Evolutionary conservation across 2,888 invertebrate genomes (phyloP).

Genomic region (Sinhomidia bicolor): DNA sequence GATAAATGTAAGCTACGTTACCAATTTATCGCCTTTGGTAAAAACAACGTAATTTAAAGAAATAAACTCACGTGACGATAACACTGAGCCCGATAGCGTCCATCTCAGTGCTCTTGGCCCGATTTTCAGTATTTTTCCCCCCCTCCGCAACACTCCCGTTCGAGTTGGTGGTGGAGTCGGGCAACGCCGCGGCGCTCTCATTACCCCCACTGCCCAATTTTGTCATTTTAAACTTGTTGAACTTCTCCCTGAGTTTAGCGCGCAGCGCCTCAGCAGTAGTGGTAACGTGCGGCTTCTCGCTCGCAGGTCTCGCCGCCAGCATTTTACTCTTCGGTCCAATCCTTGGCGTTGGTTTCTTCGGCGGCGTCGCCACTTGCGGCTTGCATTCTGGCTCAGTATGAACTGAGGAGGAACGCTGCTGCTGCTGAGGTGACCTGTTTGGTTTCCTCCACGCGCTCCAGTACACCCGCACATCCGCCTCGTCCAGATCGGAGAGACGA

Average conservation of each 20-base stretch:
- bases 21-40: no score
- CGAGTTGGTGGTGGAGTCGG: slow-evolving; percentile 40
- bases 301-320: not conserved
- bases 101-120: not conserved
- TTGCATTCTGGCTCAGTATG: not conserved
- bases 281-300: not conserved
- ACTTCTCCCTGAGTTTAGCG: slow-evolving; percentile 38
- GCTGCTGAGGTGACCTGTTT: not conserved
- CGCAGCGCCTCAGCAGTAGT: slow-evolving; percentile 39
- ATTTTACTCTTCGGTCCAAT: slow-evolving; percentile 52
- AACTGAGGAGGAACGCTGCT: no score
- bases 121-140: no score
- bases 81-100: slow-evolving; percentile 49
- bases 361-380: not conserved
- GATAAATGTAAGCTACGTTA: no score
- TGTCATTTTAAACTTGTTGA: slow-evolving; percentile 48
- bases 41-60: not conserved
- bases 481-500: slow-evolving; percentile 4
- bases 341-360: not conserved
- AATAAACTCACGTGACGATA: not conserved
- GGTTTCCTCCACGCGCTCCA: slow-evolving; percentile 30
- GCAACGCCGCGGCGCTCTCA: not conserved
- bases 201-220: not conserved
- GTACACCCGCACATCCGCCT: slow-evolving; percentile 1
- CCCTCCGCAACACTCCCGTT: no score